Base-by-base conservation (phyloP, 2,888 invertebrate species). In the Polymixis flavicincta region DNA sequence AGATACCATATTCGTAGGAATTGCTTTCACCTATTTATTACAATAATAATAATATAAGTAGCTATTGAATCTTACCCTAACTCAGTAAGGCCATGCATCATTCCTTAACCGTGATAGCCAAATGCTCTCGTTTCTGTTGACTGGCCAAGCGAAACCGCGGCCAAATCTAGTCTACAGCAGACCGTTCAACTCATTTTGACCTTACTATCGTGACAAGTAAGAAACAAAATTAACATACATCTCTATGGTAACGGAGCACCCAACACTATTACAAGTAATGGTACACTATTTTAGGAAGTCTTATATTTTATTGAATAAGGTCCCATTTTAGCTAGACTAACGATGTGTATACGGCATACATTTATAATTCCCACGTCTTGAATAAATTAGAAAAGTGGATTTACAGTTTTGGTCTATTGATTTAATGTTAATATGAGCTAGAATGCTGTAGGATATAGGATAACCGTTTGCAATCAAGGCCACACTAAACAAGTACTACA, bases 221-320 rank as follows among this genome's bases (percentile, higher is more conserved):
- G 71, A 82, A 84, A 71, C 76, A 60, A 77, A 76, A 88, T 86
- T 82, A 74, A 87, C 81, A 85, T 86, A 71, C 61, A 83, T 86
- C 83, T 80, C 87, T 78, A 87, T 87, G 88, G 88, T 82, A 87
- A 87, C 87, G 74, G 74, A 78, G 76, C 52, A 65, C 87, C 83
- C 79, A 88, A 88, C 87, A 88, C 60, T 45, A 75, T 74, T 76
- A 74, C 52, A 55, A 52, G 48, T 71, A 72, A 80, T 80, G 55
- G 67, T 45, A 73, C 14, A 52, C 19, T 70, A 45, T 65, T 64
- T 73, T 73, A 42, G 48, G 17, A 78, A 80, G 79, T 71, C 52
- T 25, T n/a, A n/a, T n/a, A n/a, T n/a, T n/a, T n/a, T n/a, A n/a
- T n/a, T 42, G 60, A 57, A 78, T 32, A 52, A 19, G 37, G 22